A percentile compares a stretch with the other conserved stretches of the same genome.
These are phyloP conservation scores for Euthynnus affinis DNA, from an alignment of 2,797 vertebrate species.

Conservation along the genomic window DNA sequence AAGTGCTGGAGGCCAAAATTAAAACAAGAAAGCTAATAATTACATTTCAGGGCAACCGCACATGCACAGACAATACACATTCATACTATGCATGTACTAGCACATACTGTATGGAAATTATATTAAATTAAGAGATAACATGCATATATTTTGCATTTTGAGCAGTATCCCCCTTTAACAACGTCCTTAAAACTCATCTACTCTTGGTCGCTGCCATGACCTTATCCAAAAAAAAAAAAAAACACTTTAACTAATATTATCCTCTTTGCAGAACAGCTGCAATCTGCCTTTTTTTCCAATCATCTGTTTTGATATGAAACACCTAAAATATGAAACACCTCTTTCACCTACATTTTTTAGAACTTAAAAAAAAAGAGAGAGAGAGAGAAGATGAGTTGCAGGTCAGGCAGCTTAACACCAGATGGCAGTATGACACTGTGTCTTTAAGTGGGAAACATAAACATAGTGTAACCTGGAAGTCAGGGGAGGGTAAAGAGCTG, in stretches of 20 bases:
- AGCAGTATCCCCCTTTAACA: neutral
- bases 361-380: neutral
- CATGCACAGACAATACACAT: neutral
- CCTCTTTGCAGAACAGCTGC: conserved; percentile 56
- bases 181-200: neutral
- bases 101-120: neutral
- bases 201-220: neutral
- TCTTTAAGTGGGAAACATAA: neutral
- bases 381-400: neutral
- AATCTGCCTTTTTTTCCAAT: neutral
- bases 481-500: conserved; percentile 23
- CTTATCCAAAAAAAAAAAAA: conserved; percentile 23
- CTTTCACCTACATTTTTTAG: neutral
- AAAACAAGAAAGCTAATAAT: neutral
- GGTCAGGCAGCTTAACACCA: conserved; percentile 45
- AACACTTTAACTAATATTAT: conserved; percentile 21
- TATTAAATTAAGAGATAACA: neutral
- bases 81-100: neutral
- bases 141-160: neutral
- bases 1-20: neutral
- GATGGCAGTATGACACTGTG: conserved; percentile 71
- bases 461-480: neutral
- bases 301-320: conserved; percentile 60
- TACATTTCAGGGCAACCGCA: neutral
- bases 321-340: conserved; percentile 65